phyloP scores from a whole-genome alignment of 1,140 invertebrate genomes.

The Pseudomyrmex dendroicus region DNA sequence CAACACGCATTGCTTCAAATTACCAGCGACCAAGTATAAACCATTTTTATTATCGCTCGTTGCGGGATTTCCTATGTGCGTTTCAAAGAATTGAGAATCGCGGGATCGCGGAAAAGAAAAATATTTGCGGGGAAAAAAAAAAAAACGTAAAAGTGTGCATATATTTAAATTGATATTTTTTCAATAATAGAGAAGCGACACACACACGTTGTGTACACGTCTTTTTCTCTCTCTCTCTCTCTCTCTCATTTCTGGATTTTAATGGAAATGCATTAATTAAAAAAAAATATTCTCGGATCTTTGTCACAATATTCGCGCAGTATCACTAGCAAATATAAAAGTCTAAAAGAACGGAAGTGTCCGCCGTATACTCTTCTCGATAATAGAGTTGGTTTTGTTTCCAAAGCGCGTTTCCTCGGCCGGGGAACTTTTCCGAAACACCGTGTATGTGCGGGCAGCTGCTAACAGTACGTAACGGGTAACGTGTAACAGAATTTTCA shows the following conservation, averaged over 20 bases:
- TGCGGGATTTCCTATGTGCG: background rate
- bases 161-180: background rate
- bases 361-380: background rate
- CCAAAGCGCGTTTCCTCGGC: slow-evolving; percentile 1
- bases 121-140: background rate
- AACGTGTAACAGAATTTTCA: slow-evolving; percentile 69
- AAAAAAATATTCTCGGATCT: too few species aligned
- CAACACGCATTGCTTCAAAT: slow-evolving; percentile 16
- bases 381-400: background rate
- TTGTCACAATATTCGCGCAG: too few species aligned
- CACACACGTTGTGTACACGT: too few species aligned
- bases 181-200: background rate
- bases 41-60: slow-evolving; percentile 2
- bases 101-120: background rate
- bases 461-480: slow-evolving; percentile 24
- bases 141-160: background rate
- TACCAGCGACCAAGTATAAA: background rate
- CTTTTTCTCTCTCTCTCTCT: too few species aligned
- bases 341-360: background rate
- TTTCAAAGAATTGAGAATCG: slow-evolving; percentile 11
- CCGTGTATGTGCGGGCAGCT: background rate
- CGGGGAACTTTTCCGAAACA: slow-evolving; percentile 13
- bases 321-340: background rate
- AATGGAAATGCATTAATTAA: background rate
- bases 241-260: background rate